Conservation (phyloP, 2,888 invertebrate genomes). For the Pristionchus fissidentatus region DNA sequence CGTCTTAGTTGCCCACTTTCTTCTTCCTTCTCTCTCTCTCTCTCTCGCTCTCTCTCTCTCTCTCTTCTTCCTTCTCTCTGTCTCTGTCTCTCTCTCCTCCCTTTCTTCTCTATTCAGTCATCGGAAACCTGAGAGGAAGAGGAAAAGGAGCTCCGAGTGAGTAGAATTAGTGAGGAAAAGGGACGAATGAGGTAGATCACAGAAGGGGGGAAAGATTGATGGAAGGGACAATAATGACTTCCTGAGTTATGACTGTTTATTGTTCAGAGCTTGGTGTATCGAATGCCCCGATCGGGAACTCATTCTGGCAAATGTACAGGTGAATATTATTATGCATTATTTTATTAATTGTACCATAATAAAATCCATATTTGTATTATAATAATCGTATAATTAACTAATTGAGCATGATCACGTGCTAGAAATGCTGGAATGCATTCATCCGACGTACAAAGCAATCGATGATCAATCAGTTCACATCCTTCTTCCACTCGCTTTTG, state of each 20-base stretch:
- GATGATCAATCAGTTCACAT: constrained; percentile 75
- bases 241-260: neutral
- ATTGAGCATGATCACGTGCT: constrained; percentile 66
- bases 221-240: neutral
- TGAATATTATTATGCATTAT: no score
- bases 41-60: neutral
- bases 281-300: constrained; percentile 75
- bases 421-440: constrained; percentile 74
- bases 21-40: neutral
- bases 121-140: constrained; percentile 47
- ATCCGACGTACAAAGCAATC: constrained; percentile 74
- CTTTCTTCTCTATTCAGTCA: constrained; percentile 15
- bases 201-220: neutral
- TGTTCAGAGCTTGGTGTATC: constrained; percentile 72
- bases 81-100: no score
- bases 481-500: constrained; percentile 74
- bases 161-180: constrained; percentile 9
- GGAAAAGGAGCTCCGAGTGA: neutral
- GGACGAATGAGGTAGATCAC: neutral
- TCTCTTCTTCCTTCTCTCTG: neutral
- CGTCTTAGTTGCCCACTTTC: neutral
- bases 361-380: no score
- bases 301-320: constrained; percentile 74
- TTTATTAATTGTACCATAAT: no score
- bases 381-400: neutral